These are phyloP conservation scores for Ormyrus labotus DNA, from an alignment of 2,888 invertebrate genomes.

Conservation along the genomic window DNA sequence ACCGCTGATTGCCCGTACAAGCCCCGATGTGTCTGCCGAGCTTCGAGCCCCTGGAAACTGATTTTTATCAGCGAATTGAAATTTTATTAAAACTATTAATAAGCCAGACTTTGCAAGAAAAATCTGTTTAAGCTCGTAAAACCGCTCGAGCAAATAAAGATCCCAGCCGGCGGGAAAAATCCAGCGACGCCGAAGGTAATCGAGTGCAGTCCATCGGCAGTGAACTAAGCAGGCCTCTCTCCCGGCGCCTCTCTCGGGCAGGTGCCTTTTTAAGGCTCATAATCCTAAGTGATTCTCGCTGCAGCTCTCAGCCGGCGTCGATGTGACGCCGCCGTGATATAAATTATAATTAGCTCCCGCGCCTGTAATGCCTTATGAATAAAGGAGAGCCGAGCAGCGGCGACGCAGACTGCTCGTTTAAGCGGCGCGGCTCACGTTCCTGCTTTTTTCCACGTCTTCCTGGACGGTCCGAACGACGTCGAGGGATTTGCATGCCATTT, in stretches of 20 bases:
- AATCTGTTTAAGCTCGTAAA: too few relatives aligned
- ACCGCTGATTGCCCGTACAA: constrained; percentile 71
- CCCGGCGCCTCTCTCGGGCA: neutral
- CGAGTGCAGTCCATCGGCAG: too few relatives aligned
- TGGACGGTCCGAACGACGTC: too few relatives aligned
- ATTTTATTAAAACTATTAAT: too few relatives aligned
- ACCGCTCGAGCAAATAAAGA: too few relatives aligned
- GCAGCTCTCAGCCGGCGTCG: constrained; percentile 37
- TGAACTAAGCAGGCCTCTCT: too few relatives aligned
- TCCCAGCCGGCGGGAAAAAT: neutral
- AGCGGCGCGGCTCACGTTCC: too few relatives aligned
- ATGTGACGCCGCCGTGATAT: constrained; percentile 65
- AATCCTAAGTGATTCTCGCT: constrained; percentile 58
- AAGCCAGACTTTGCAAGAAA: too few relatives aligned
- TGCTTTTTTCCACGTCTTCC: too few relatives aligned
- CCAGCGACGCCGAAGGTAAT: too few relatives aligned
- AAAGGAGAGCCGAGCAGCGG: constrained; percentile 69
- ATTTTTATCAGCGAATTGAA: constrained; percentile 21
- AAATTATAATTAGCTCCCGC: constrained; percentile 72
- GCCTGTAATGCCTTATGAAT: constrained; percentile 73
- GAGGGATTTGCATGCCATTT: too few relatives aligned
- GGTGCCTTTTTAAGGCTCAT: constrained; percentile 55
- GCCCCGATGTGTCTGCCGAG: constrained; percentile 63
- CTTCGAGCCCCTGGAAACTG: constrained; percentile 11
- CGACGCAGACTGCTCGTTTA: constrained; percentile 61